These are phyloP conservation scores for Electrophaes corylata DNA, from an alignment of 2,888 invertebrate species.

Conservation along the genomic window DNA sequence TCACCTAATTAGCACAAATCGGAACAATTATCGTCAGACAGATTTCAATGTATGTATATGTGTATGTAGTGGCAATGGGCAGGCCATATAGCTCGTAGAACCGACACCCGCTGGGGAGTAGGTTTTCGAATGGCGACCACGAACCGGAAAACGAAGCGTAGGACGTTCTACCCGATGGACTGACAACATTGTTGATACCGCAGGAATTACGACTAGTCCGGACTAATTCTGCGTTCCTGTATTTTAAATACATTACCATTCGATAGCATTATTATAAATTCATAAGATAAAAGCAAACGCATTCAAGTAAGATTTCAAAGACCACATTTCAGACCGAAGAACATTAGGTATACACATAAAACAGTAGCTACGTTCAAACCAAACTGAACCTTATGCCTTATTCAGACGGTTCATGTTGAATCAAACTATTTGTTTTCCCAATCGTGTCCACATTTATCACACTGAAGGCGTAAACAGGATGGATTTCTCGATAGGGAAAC, in stretches of 20 bases:
- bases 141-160: no score
- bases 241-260: neutral
- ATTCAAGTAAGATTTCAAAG: neutral
- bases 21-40: conserved; percentile 33
- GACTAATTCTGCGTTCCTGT: neutral
- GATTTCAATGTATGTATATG: conserved; percentile 7
- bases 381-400: neutral
- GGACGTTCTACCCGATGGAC: no score
- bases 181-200: no score
- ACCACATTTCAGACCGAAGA: conserved; percentile 5
- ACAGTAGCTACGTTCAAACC: neutral
- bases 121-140: no score
- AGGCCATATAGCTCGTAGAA: no score
- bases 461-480: conserved; percentile 23
- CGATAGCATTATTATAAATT: neutral
- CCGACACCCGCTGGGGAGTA: no score
- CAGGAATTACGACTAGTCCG: no score
- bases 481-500: conserved; percentile 19
- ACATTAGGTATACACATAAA: neutral
- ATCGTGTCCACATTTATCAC: conserved; percentile 16
- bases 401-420: conserved; percentile 1
- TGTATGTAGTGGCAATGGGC: no score
- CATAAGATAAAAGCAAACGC: neutral
- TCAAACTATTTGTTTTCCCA: neutral
- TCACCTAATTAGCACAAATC: conserved; percentile 37